Evolutionary conservation across 2,113 vertebrate species (phyloP).

Genomic region (Falco punctatus): DNA sequence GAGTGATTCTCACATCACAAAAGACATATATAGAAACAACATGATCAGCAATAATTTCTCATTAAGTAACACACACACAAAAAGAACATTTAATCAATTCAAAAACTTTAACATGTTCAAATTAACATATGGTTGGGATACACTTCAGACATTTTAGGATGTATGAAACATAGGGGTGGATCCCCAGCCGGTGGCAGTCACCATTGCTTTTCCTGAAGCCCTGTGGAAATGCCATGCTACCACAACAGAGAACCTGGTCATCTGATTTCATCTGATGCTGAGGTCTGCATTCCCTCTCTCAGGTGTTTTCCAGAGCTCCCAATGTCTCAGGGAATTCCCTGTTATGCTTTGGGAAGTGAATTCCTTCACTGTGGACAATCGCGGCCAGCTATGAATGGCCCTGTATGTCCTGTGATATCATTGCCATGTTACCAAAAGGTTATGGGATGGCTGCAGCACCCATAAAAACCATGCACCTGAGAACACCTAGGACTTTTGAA

Average conservation of each 20-base stretch:
- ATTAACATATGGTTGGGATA: slow-evolving; percentile 68
- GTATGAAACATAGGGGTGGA: slow-evolving; percentile 47
- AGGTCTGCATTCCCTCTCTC: not conserved
- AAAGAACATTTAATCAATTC: slow-evolving; percentile 75
- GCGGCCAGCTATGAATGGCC: slow-evolving; percentile 10
- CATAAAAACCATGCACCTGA: not conserved
- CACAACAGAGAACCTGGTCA: not conserved
- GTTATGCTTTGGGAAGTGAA: not conserved
- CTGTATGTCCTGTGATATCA: not conserved
- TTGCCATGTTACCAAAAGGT: not conserved
- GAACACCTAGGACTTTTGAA: not conserved
- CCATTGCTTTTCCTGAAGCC: not conserved
- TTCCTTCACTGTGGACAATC: not conserved
- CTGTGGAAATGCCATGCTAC: not conserved
- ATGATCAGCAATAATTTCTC: slow-evolving; percentile 74
- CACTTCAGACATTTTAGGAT: slow-evolving; percentile 72
- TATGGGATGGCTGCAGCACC: not conserved
- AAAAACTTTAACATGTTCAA: slow-evolving; percentile 72
- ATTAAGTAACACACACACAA: slow-evolving; percentile 74
- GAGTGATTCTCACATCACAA: slow-evolving; percentile 86
- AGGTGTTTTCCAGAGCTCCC: not conserved
- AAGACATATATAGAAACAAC: slow-evolving; percentile 81
- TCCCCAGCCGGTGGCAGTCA: not conserved
- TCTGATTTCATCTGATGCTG: not conserved
- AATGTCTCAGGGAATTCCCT: not conserved